Evolutionary conservation across 2,797 vertebrate genomes (phyloP), one percentile per base, ranked within the genome.

Genomic region (Peromyscus eremicus): DNA sequence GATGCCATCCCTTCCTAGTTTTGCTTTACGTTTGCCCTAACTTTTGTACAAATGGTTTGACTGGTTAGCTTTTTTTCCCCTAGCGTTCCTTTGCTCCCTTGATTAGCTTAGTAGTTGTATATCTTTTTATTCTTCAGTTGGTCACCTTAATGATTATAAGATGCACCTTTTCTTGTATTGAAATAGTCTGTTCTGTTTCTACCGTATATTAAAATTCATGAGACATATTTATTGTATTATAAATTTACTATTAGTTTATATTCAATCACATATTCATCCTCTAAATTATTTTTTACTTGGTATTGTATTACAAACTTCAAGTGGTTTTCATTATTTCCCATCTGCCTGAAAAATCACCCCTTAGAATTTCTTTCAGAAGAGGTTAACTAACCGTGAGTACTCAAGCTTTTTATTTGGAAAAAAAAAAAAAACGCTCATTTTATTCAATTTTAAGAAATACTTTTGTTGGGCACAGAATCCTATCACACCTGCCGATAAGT

Each of bases 181-280:
- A 57, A 66, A 89, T 62, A 84, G 34, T 90, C 75, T 66, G 11
- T 13, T 79, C 25, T 66, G 66, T 7, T 91, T 55, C 64, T 27
- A 60, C 14, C 29, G 32, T n/a, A 43, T 34, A 89, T 91, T 95
- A 92, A 91, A 66, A 92, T 76, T 86, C 43, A 91, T 14, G 79
- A 81, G 49, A 89, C 6, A 64, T 43, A 60, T 66, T 52, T 62
- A 91, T 84, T 91, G 5, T 29, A 4, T 80, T 34, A 66, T 75
- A 87, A 90, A 86, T 52, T 76, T 66, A 40, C 16, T 62, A 52
- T 73, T 89, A 91, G 82, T 77, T 87, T 89, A 76, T n/a, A 79
- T 55, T 90, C 76, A 85, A 85, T 71, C 40, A 73, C 7, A 7
- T 40, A 85, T 68, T 94, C 77, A 40, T 27, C 13, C 40, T 75